A percentile compares a stretch with the other conserved stretches of the same genome.
Evolutionary conservation across 2,888 invertebrate species (phyloP).

Genomic region (Ochropacha duplaris): DNA sequence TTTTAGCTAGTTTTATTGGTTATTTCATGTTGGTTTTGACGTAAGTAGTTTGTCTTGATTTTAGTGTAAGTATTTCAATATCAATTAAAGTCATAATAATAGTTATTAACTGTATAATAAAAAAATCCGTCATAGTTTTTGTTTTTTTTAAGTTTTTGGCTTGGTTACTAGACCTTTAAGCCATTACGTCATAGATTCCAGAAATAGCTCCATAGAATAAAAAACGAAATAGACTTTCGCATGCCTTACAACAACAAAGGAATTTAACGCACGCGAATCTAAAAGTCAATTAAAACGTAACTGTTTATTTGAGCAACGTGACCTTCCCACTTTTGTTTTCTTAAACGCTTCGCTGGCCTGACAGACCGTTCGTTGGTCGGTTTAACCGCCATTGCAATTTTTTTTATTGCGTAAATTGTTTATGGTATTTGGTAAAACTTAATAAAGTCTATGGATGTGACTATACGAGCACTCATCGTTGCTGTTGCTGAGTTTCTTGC

Average conservation of each 20-base stretch:
- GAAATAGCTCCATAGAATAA: neutral
- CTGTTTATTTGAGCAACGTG: constrained; percentile 11
- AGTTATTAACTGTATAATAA: too few relatives aligned
- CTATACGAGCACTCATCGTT: too few relatives aligned
- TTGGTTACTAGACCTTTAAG: too few relatives aligned
- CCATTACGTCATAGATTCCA: too few relatives aligned
- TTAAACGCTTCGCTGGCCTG: neutral
- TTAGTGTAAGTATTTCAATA: too few relatives aligned
- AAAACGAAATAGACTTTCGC: neutral
- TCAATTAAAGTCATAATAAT: too few relatives aligned
- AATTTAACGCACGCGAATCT: constrained; percentile 13
- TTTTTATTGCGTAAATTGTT: neutral
- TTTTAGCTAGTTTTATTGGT: neutral
- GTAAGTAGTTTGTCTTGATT: neutral
- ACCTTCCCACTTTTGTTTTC: constrained; percentile 28
- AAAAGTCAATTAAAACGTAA: constrained; percentile 20
- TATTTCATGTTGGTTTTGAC: neutral
- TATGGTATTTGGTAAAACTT: too few relatives aligned
- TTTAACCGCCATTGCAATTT: neutral
- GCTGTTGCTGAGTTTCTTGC: too few relatives aligned
- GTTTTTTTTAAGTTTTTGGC: too few relatives aligned
- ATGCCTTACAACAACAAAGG: neutral
- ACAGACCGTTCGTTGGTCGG: neutral
- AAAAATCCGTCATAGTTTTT: too few relatives aligned
- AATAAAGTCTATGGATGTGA: too few relatives aligned